Conservation (phyloP, 2,113 vertebrate species). For the Tachysurus fulvidraco region DNA sequence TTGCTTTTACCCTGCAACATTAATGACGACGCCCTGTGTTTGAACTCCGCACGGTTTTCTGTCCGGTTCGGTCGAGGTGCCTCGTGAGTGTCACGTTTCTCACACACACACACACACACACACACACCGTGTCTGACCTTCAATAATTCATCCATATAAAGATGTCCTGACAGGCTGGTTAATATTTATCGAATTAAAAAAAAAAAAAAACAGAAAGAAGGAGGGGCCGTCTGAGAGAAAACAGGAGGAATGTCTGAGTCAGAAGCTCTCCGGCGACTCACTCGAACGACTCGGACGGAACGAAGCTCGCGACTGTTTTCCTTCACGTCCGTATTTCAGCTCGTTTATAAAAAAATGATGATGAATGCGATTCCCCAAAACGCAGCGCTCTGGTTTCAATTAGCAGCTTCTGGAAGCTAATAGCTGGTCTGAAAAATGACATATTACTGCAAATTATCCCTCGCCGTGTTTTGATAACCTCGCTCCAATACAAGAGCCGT, state of each 20-base stretch:
- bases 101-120: slow-evolving; percentile 54
- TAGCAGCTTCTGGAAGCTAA: slow-evolving; percentile 37
- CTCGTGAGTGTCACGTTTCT: slow-evolving; percentile 54
- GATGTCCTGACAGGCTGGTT: slow-evolving; percentile 52
- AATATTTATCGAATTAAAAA: slow-evolving; percentile 57
- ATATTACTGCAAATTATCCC: slow-evolving; percentile 39
- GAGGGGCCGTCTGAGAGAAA: slow-evolving; percentile 5
- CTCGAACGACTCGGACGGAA: neutral
- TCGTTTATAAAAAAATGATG: slow-evolving; percentile 16
- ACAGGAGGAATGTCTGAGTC: slow-evolving; percentile 24
- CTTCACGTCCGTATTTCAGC: slow-evolving; percentile 17
- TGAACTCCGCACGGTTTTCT: slow-evolving; percentile 51
- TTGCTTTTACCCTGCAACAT: slow-evolving; percentile 55
- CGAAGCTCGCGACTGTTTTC: slow-evolving; percentile 26
- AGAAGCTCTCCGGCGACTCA: slow-evolving; percentile 4
- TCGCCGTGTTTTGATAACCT: slow-evolving; percentile 54
- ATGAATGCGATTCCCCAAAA: slow-evolving; percentile 20
- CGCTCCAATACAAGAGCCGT: neutral
- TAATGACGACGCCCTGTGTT: slow-evolving; percentile 51
- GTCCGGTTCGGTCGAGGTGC: slow-evolving; percentile 38
- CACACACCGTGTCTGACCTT: slow-evolving; percentile 49
- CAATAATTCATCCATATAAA: slow-evolving; percentile 55
- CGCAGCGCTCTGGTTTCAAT: slow-evolving; percentile 52
- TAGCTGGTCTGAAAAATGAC: slow-evolving; percentile 34
- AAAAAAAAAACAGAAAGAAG: slow-evolving; percentile 12